These are phyloP conservation scores for Halcyon leucocephala DNA, from an alignment of 2,797 vertebrate genomes.

Conservation along the genomic window DNA sequence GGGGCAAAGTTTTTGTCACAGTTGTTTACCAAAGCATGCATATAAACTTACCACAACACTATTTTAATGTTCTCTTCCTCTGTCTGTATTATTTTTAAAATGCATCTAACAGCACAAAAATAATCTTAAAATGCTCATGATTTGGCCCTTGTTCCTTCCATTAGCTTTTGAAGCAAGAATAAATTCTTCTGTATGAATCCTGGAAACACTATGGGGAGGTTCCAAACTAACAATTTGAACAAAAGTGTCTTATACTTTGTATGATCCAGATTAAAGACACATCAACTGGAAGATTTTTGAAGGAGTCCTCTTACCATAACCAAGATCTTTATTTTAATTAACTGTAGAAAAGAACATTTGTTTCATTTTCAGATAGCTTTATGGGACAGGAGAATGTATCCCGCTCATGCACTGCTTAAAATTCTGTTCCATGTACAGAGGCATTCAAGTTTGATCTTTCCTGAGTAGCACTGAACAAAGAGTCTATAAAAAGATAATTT, in stretches of 20 bases:
- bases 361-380: not conserved
- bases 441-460: not conserved
- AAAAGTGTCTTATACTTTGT: not conserved
- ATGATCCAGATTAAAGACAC: not conserved
- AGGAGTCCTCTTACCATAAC: not conserved
- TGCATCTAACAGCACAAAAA: not conserved
- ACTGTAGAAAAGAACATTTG: not conserved
- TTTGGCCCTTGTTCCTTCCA: not conserved
- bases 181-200: not conserved
- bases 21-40: not conserved
- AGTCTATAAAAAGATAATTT: not conserved
- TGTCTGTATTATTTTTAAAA: not conserved
- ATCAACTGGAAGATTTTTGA: not conserved
- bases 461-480: not conserved
- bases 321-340: not conserved
- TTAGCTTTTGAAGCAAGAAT: not conserved
- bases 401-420: not conserved
- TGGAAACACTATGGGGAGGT: not conserved
- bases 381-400: not conserved
- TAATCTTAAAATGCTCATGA: not conserved
- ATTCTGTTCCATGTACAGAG: not conserved
- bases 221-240: not conserved
- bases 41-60: not conserved
- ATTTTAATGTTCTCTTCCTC: not conserved
- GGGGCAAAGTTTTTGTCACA: not conserved